phyloP scores from a whole-genome alignment of 2,113 vertebrate genomes.

The Hemibagrus wyckioides region DNA sequence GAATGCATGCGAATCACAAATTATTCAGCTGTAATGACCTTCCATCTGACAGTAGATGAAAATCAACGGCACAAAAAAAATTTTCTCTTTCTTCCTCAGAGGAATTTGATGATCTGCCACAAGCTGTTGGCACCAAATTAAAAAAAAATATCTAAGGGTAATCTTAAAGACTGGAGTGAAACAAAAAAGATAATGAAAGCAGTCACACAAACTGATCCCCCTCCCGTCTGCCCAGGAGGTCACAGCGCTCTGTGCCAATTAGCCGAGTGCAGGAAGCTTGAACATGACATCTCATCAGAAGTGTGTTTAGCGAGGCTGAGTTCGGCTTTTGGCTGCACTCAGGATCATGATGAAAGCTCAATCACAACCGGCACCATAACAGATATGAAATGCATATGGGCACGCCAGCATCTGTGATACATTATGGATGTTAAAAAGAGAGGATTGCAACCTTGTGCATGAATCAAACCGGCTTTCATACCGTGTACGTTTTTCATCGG shows the following conservation, averaged over 20 bases:
- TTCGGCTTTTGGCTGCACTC: background rate
- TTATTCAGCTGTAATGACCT: background rate
- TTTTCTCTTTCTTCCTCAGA: background rate
- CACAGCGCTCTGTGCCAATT: constrained; percentile 24
- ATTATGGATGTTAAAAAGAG: background rate
- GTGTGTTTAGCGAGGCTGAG: background rate
- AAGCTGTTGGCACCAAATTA: background rate
- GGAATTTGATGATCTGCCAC: background rate
- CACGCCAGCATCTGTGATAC: background rate
- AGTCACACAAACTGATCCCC: background rate
- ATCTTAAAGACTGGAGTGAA: background rate
- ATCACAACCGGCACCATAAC: background rate
- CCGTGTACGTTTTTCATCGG: background rate
- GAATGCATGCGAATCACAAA: background rate
- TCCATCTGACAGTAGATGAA: background rate
- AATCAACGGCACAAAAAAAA: background rate
- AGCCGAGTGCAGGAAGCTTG: background rate
- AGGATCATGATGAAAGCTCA: background rate
- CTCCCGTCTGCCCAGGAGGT: background rate
- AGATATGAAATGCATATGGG: background rate
- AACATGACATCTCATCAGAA: constrained; percentile 34
- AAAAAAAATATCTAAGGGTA: background rate
- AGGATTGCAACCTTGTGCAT: background rate
- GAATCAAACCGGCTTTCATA: constrained; percentile 9
- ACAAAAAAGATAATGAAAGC: constrained; percentile 2